Percentiles rank a stretch among this genome's conserved stretches.
phyloP scores from a whole-genome alignment of 2,888 invertebrate species.

The Leucoma salicis region DNA sequence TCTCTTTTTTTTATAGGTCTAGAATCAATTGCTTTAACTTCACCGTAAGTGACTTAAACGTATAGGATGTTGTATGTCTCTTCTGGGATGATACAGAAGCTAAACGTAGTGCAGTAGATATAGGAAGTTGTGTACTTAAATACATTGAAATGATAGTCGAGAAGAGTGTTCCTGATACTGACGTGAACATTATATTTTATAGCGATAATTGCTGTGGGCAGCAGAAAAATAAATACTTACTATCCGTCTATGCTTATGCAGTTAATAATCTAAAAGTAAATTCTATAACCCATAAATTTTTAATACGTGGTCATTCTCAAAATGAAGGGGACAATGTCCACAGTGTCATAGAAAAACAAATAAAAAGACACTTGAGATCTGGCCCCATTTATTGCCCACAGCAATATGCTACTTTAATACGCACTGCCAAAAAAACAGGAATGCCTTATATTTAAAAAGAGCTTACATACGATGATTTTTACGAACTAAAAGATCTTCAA shows the following conservation, averaged over 20 bases:
- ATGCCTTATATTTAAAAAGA: conserved; percentile 1
- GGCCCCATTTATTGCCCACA: conserved; percentile 21
- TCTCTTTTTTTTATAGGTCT: neutral
- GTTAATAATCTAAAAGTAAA: conserved; percentile 15
- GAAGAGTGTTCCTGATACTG: conserved; percentile 4
- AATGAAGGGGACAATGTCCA: conserved; percentile 27
- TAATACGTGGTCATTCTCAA: conserved; percentile 21
- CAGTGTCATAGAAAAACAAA: conserved; percentile 22
- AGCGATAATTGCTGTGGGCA: too few species aligned
- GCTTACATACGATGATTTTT: conserved; percentile 1
- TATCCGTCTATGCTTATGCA: conserved; percentile 22
- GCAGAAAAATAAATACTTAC: conserved; percentile 27
- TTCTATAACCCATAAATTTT: conserved; percentile 27
- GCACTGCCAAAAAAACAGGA: neutral
- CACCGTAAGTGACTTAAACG: neutral
- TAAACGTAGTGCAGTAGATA: neutral
- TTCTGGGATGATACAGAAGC: neutral
- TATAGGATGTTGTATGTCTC: neutral
- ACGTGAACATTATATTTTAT: conserved; percentile 14
- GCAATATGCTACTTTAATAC: conserved; percentile 19
- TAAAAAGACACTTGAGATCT: conserved; percentile 16
- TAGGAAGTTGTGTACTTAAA: neutral
- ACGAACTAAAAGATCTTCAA: conserved; percentile 15
- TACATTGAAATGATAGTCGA: conserved; percentile 2
- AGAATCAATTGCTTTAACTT: too few species aligned